Evolutionary conservation across 2,797 vertebrate species (phyloP), one percentile per base, ranked within the genome.

Genomic region (Neosilurus mollespiculum): DNA sequence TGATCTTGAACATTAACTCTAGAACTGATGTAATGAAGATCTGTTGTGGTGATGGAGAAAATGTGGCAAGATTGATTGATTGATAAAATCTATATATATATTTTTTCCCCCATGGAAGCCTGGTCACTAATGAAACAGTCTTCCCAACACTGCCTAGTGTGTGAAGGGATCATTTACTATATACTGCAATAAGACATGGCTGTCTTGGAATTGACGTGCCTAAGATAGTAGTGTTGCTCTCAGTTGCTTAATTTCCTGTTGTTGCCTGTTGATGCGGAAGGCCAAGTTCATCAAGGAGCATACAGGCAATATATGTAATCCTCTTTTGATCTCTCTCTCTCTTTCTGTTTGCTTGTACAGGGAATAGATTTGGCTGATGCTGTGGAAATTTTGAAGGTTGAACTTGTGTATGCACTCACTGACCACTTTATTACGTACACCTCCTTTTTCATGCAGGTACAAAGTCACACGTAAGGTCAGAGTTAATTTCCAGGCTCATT

Each of bases 181-280:
- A 76, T 26, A 76, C 49, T 64, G 70, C 76, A 88, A 83, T 82
- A 66, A 86, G 82, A 84, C 91, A 92, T 91, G 87, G 81, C 66
- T 89, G 87, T 84, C 88, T 84, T 82, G 80, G 78, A 81, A 86
- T 85, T 86, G 82, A 89, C 86, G 20, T 70, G 56, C 70, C 82
- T 90, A 79, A 87, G 34, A 15, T 80, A 59, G 78, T 82, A 56
- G 49, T 89, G 86, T 81, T 87, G 66, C 79, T 86, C 84, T 78
- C 80, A 43, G 58, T 82, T 79, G 88, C 92, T 94, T 93, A 90
- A 94, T 94, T 93, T 94, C 93, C 94, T 94, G 92, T 91, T 88
- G 89, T 92, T 86, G 89, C 49, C 10, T 72, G 83, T 87, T 43
- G 18, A 73, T 43, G 64, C 64, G 18, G 81, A 86, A 85, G 80